Evolutionary conservation across 2,113 vertebrate species (phyloP).

Genomic region (Thymallus thymallus): DNA sequence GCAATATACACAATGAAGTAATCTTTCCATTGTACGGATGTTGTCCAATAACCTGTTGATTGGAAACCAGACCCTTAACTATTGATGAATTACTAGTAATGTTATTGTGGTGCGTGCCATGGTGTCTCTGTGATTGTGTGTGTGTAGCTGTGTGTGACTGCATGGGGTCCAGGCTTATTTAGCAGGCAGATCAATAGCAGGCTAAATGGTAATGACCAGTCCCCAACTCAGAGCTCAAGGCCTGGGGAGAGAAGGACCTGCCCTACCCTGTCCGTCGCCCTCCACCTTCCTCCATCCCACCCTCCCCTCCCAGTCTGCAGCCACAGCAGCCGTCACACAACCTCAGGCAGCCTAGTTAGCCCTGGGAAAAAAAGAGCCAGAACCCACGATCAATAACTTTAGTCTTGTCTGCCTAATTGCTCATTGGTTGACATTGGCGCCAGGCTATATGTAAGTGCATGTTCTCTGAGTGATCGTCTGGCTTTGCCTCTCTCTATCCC

Average conservation of each 20-base stretch:
- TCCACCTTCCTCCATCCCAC: constrained; percentile 26
- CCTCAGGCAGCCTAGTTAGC: constrained; percentile 73
- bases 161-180: constrained; percentile 53
- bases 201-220: constrained; percentile 61
- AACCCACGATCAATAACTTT: constrained; percentile 75
- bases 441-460: constrained; percentile 69
- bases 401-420: constrained; percentile 84
- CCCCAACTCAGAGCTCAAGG: constrained; percentile 43
- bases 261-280: constrained; percentile 28
- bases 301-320: constrained; percentile 43
- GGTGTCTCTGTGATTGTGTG: constrained; percentile 31
- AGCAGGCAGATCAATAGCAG: constrained; percentile 62
- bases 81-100: constrained; percentile 2
- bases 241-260: constrained; percentile 59
- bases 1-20: not conserved
- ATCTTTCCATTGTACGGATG: constrained; percentile 1
- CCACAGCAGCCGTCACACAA: constrained; percentile 65
- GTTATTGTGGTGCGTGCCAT: constrained; percentile 23
- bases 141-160: constrained; percentile 36
- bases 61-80: constrained; percentile 17
- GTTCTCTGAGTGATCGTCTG: constrained; percentile 61
- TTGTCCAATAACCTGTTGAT: constrained; percentile 30
- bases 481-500: constrained; percentile 44
- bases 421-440: constrained; percentile 80
- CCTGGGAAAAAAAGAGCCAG: constrained; percentile 62